Percentiles rank a stretch among this genome's conserved stretches.
phyloP scores from a whole-genome alignment of 2,888 invertebrate species.

The Congeria kusceri region DNA sequence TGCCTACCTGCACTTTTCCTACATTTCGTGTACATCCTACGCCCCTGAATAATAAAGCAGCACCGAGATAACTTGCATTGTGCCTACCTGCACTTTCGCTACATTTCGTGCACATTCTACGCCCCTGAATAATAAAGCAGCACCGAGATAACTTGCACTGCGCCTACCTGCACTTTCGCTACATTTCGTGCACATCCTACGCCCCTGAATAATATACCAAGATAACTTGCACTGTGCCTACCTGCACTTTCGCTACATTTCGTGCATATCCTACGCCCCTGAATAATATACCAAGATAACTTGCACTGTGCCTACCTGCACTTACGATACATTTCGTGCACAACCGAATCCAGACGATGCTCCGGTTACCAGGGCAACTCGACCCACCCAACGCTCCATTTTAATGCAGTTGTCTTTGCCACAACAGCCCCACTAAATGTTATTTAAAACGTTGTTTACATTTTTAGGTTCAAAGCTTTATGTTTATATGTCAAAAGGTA shows the following conservation, averaged over 20 bases:
- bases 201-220: slow-evolving; percentile 83
- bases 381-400: slow-evolving; percentile 82
- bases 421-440: too few species aligned
- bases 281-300: background rate
- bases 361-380: slow-evolving; percentile 82
- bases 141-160: background rate
- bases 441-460: too few species aligned
- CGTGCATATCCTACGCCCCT: slow-evolving; percentile 88
- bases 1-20: too few species aligned
- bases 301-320: too few species aligned
- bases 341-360: slow-evolving; percentile 81
- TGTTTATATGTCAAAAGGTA: too few species aligned
- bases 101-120: slow-evolving; percentile 87
- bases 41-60: too few species aligned
- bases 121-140: slow-evolving; percentile 83
- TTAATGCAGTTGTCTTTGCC: background rate
- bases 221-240: slow-evolving; percentile 20
- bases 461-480: too few species aligned
- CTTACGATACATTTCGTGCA: too few species aligned
- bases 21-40: too few species aligned
- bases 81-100: slow-evolving; percentile 85
- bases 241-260: slow-evolving; percentile 86
- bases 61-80: background rate
- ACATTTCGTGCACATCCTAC: slow-evolving; percentile 87
- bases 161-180: slow-evolving; percentile 85